Evolutionary conservation across 2,888 invertebrate species (phyloP), one percentile per base, ranked within the genome.

Genomic region (Catonia carolina): DNA sequence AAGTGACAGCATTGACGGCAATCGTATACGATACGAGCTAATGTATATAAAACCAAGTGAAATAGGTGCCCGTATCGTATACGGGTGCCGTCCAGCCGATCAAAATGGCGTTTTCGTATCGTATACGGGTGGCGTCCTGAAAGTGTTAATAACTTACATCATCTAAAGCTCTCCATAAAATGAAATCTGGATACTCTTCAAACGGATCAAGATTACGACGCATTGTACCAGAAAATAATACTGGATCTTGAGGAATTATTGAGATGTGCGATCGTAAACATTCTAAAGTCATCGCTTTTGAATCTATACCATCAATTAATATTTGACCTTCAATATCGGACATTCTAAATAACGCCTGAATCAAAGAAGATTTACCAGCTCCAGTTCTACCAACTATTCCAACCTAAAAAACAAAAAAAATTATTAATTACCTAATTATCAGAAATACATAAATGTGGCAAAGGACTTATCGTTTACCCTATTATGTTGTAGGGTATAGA

Each of bases 351-450:
- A 89, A 68, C 5, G 84, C 82, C 59, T 81, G 78, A 50, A 86
- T 82, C 42, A 87, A 72, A 1, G 85, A 84, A 1, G 84, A 83
- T 67, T 87, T 84, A 0, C 84, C 84, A 1, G 84, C 83, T 1
- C 83, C 83, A 1, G 83, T 83, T 64, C 82, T 72, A 1, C 83
- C 83, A 2, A 85, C 83, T 35, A 85, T 81, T 1, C 84, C 85
- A 27, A 85, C 72, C 81, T 73, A 61, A 41, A 63, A 18, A 33
- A 39, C 23, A 47, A 18, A 56, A 56, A 39, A n/a, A n/a, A n/a
- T n/a, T n/a, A n/a, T 52, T 15, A n/a, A 39, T 6, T 39, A 15
- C 2, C n/a, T n/a, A n/a, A n/a, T n/a, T n/a, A n/a, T n/a, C n/a
- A n/a, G n/a, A n/a, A n/a, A n/a, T 47, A 18, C 7, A 18, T 7